Conservation (phyloP, 1,140 invertebrate species). For the Danaus melanippus region DNA sequence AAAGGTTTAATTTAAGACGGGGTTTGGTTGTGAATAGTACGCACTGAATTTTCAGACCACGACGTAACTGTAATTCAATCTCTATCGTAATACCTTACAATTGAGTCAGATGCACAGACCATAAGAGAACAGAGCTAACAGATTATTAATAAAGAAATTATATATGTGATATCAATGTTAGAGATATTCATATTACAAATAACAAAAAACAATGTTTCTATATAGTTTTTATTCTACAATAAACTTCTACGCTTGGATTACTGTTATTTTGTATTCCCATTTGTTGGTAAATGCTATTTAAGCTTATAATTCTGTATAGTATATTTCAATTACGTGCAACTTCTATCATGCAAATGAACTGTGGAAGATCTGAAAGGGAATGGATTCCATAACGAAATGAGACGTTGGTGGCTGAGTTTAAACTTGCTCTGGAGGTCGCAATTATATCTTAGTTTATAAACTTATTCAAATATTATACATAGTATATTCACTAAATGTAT, state of each 20-base stretch:
- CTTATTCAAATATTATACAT: too few species aligned
- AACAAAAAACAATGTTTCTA: too few species aligned
- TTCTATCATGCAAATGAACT: constrained; percentile 9
- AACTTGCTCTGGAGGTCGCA: constrained; percentile 8
- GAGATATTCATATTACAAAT: too few species aligned
- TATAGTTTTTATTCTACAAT: too few species aligned
- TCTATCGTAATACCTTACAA: constrained; percentile 20
- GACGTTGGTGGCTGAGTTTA: constrained; percentile 16
- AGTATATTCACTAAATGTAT: too few species aligned
- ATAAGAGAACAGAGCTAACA: constrained; percentile 1
- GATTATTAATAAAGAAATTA: too few species aligned
- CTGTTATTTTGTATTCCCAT: too few species aligned
- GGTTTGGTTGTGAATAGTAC: constrained; percentile 8
- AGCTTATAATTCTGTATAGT: too few species aligned
- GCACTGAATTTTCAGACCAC: constrained; percentile 24
- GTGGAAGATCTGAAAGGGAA: constrained; percentile 8
- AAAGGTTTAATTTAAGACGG: constrained; percentile 4
- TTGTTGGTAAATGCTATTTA: too few species aligned
- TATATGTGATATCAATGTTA: too few species aligned
- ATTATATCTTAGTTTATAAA: too few species aligned
- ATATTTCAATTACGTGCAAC: background rate
- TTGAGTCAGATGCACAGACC: constrained; percentile 19
- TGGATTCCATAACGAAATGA: constrained; percentile 21
- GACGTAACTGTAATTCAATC: constrained; percentile 26
- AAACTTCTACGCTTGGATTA: too few species aligned